phyloP scores from a whole-genome alignment of 2,113 vertebrate genomes.

The Semicossyphus pulcher region DNA sequence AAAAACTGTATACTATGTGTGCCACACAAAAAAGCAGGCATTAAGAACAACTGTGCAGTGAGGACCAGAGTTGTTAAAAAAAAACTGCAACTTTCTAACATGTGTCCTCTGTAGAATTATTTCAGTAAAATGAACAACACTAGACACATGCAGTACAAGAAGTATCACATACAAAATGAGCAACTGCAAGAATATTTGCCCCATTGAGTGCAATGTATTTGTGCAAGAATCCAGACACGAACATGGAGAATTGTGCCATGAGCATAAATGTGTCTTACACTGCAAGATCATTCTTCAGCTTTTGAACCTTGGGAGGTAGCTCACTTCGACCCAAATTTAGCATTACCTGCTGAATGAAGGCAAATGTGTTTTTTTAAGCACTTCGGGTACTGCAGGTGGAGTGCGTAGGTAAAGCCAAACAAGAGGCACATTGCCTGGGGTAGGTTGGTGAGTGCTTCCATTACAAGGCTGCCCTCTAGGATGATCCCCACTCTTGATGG shows the following conservation, averaged over 20 bases:
- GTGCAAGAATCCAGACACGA: background rate
- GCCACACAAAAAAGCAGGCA: too few relatives aligned
- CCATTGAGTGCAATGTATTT: background rate
- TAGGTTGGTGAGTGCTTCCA: background rate
- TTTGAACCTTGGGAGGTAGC: background rate
- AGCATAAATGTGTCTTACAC: background rate
- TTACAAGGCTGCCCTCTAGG: constrained; percentile 4
- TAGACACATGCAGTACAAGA: too few relatives aligned
- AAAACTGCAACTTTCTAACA: background rate
- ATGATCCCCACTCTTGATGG: constrained; percentile 3
- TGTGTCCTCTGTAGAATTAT: background rate
- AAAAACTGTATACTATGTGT: too few relatives aligned
- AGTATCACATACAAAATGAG: too few relatives aligned
- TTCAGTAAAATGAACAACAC: background rate
- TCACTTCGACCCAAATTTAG: background rate
- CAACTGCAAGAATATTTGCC: too few relatives aligned
- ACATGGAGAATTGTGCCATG: background rate
- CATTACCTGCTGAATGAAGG: constrained; percentile 2
- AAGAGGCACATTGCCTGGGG: background rate
- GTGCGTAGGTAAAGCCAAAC: background rate
- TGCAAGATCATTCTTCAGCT: background rate
- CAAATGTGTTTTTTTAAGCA: background rate
- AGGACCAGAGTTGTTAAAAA: too few relatives aligned
- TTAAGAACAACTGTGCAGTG: too few relatives aligned
- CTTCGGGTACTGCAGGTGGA: background rate